Evolutionary conservation across 2,888 invertebrate species (phyloP), one percentile per base, ranked within the genome.

Genomic region (Operophtera brumata): DNA sequence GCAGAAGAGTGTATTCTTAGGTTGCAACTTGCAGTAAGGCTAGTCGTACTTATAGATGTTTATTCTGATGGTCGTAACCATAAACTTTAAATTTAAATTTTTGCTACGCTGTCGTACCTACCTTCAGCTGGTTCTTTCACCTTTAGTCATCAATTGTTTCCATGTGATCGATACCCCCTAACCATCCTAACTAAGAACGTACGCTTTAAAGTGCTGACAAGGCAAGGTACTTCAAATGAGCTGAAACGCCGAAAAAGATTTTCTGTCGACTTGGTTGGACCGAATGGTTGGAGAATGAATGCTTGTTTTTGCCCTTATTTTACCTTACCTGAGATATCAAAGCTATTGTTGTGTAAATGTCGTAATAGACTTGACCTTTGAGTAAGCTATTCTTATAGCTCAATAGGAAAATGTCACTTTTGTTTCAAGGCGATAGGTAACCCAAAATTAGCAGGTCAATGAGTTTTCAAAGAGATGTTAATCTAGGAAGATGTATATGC

Each of bases 351-450:
- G 32, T 28, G 8, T 46, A 35, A 46, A 41, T 30, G 30, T 36
- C n/a, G n/a, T n/a, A n/a, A n/a, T n/a, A n/a, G n/a, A n/a, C 20
- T 11, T 28, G 9, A 34, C 28, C 20, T 11, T 32, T 12, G 32
- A 45, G 30, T 20, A 8, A 14, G 8, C 20, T 53, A 42, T 53
- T 53, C 26, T 42, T 47, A 37, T 3, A 4, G 47, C 47, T 30
- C 11, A 28, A 48, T 48, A n/a, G 35, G 25, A 35, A 36, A 42
- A 48, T 48, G 26, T 36, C 35, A 36, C 35, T 42, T 42, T 20
- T 6, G 32, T 20, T 41, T 42, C 12, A 46, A 34, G 35, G 40
- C 6, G 13, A 36, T 46, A 26, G 44, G 26, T 20, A 25, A 10
- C 20, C 11, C 14, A 8, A 32, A 20, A 3, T 20, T 20, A 3